Evolutionary conservation across 2,888 invertebrate species (phyloP).

Genomic region (Podotricha telesiphe): DNA sequence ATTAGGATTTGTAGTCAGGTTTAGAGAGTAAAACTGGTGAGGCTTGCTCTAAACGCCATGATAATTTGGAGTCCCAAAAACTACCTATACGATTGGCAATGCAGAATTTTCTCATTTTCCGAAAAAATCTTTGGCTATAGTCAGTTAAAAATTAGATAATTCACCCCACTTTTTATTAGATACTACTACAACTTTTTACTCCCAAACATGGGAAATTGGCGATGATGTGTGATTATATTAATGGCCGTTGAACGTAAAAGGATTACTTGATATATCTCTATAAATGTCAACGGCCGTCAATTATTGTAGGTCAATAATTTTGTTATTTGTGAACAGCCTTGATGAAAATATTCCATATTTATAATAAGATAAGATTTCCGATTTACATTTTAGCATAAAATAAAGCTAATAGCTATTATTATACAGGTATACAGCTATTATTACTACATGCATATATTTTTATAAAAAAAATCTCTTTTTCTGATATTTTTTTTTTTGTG

Average conservation of each 20-base stretch:
- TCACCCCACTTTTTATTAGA: too few species aligned
- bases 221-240: background rate
- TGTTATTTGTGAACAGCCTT: background rate
- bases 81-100: too few species aligned
- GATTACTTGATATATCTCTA: background rate
- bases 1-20: too few species aligned
- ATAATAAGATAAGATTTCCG: background rate
- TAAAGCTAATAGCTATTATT: background rate
- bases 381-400: background rate
- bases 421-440: background rate
- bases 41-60: too few species aligned
- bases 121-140: too few species aligned
- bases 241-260: background rate
- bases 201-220: too few species aligned
- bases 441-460: background rate
- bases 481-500: too few species aligned
- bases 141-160: too few species aligned
- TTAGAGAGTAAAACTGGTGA: too few species aligned
- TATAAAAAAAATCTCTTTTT: background rate
- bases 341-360: background rate
- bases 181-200: too few species aligned
- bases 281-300: background rate
- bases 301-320: slow-evolving; percentile 1
- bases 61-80: too few species aligned
- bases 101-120: too few species aligned